A percentile compares a stretch with the other conserved stretches of the same genome.
phyloP scores from a whole-genome alignment of 2,113 vertebrate species.

The Gallinago jamesoni region DNA sequence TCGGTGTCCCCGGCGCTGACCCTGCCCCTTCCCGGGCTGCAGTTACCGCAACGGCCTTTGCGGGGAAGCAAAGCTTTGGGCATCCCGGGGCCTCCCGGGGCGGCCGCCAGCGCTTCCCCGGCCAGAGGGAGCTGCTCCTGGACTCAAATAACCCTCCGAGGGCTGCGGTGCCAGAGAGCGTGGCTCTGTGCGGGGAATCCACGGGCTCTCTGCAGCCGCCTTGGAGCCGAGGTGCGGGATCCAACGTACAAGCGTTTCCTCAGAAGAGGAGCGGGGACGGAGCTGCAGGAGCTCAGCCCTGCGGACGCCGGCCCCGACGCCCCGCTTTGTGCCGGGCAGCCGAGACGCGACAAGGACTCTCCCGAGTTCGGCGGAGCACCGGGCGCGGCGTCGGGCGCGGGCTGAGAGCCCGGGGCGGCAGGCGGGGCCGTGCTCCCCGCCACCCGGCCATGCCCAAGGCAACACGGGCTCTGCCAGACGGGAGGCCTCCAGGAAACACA shows the following conservation, averaged over 20 bases:
- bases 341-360: background rate
- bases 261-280: background rate
- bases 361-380: background rate
- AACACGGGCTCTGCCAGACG: background rate
- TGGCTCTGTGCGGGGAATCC: background rate
- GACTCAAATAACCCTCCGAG: background rate
- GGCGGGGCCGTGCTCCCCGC: background rate
- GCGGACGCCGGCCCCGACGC: too few species aligned
- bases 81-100: background rate
- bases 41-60: background rate
- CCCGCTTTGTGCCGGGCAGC: background rate
- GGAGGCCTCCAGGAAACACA: slow-evolving; percentile 50
- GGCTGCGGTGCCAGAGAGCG: background rate
- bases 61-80: background rate
- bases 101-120: background rate
- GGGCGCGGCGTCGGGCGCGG: fast-evolving
- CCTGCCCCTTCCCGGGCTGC: fast-evolving
- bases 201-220: fast-evolving
- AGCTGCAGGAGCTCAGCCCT: background rate
- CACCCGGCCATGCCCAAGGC: background rate
- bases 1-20: background rate
- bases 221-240: fast-evolving
- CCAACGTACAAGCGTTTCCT: background rate
- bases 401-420: background rate
- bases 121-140: background rate